A percentile compares a stretch with the other conserved stretches of the same genome.
Conservation (phyloP, 1,140 invertebrate species). For the Druon quercuslanigerum region DNA sequence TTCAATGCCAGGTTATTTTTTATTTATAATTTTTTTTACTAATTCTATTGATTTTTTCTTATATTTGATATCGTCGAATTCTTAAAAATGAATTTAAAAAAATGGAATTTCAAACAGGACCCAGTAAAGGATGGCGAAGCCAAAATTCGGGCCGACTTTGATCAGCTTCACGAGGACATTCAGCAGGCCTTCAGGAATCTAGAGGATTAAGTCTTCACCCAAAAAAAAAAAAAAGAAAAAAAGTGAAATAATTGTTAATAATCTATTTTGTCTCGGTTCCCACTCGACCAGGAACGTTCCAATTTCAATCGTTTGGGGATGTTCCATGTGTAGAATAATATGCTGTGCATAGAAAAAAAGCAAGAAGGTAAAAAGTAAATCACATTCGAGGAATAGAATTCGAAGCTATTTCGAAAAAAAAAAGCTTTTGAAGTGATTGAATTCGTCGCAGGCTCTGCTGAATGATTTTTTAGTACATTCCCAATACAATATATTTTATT, state of each 20-base stretch:
- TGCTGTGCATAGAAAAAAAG: conserved; percentile 31
- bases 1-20: background rate
- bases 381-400: background rate
- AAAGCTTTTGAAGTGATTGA: background rate
- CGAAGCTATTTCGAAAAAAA: background rate
- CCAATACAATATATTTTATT: conserved; percentile 28
- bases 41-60: too few relatives aligned
- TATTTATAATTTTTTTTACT: too few relatives aligned
- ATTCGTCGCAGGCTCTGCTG: conserved; percentile 3
- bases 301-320: conserved; percentile 65
- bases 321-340: conserved; percentile 57
- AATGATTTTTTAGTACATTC: conserved; percentile 28
- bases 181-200: conserved; percentile 98
- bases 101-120: conserved; percentile 81
- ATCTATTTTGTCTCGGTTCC: conserved; percentile 46
- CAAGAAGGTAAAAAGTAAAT: background rate
- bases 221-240: too few relatives aligned
- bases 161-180: conserved; percentile 96
- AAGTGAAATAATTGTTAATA: conserved; percentile 50
- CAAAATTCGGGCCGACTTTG: conserved; percentile 98
- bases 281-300: conserved; percentile 49
- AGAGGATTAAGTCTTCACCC: conserved; percentile 88
- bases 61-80: too few relatives aligned
- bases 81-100: background rate
- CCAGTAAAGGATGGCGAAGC: conserved; percentile 98